Conservation (phyloP, 2,797 vertebrate species). For the Mormyrus hasselquistii region DNA sequence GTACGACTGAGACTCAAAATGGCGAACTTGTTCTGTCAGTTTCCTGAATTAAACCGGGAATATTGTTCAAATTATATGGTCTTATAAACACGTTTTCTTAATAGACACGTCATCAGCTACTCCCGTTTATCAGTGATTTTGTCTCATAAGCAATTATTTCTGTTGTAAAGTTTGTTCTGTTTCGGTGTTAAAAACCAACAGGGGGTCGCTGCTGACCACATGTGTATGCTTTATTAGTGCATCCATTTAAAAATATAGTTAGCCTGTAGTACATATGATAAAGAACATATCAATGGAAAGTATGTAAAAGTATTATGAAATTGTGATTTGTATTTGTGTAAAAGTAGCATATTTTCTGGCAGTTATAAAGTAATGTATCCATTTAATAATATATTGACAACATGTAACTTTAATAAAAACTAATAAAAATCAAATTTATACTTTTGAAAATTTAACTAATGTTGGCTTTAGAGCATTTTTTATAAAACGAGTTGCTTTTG, state of each 20-base stretch:
- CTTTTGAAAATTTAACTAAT: not conserved
- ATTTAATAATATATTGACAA: not conserved
- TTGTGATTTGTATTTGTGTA: not conserved
- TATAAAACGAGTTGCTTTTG: not conserved
- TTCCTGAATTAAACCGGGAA: not conserved
- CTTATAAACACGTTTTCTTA: not conserved
- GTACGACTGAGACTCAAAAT: constrained; percentile 5
- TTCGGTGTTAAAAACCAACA: not conserved
- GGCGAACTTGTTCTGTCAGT: not conserved
- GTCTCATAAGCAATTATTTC: not conserved
- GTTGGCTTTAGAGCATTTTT: not conserved
- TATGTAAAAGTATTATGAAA: not conserved
- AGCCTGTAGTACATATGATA: not conserved
- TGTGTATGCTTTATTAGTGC: not conserved
- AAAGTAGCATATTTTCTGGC: not conserved
- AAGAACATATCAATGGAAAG: not conserved
- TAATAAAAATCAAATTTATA: not conserved
- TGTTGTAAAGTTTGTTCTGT: not conserved
- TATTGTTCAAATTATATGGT: not conserved
- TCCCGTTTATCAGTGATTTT: not conserved
- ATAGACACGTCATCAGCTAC: not conserved
- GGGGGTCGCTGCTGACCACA: not conserved
- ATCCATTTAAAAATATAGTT: not conserved
- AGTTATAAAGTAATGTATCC: not conserved
- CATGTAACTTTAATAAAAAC: not conserved